phyloP scores from a whole-genome alignment of 2,113 vertebrate species.

The Petroica traversi region DNA sequence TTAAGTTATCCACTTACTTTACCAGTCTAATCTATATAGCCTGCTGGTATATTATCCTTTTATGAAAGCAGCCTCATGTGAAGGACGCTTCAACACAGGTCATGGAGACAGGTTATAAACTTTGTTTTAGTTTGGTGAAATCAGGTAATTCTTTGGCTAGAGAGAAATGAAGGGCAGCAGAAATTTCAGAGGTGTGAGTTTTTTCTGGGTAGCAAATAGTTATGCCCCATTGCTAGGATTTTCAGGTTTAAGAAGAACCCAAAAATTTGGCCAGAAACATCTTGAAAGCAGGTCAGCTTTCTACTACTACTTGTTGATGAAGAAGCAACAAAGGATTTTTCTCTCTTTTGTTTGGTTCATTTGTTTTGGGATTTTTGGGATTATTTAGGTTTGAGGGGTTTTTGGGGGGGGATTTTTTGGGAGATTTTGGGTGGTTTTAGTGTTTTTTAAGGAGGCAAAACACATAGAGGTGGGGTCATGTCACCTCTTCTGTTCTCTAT shows the following conservation, averaged over 20 bases:
- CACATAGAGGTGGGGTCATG: not conserved
- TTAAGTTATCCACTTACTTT: not conserved
- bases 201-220: not conserved
- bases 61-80: not conserved
- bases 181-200: not conserved
- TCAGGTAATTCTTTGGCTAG: not conserved
- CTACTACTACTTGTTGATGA: not conserved
- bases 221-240: not conserved
- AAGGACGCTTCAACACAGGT: not conserved
- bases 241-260: not conserved
- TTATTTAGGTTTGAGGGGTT: not conserved
- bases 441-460: not conserved
- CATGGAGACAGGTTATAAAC: not conserved
- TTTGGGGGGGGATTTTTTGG: too few relatives aligned
- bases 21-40: not conserved
- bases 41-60: rapidly evolving
- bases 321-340: not conserved
- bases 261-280: not conserved
- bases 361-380: rapidly evolving
- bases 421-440: too few relatives aligned
- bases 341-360: not conserved
- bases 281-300: not conserved
- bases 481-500: not conserved
- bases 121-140: not conserved
- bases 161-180: not conserved